Evolutionary conservation across 2,888 invertebrate species (phyloP).

Genomic region (Caenorhabditis sulstoni): DNA sequence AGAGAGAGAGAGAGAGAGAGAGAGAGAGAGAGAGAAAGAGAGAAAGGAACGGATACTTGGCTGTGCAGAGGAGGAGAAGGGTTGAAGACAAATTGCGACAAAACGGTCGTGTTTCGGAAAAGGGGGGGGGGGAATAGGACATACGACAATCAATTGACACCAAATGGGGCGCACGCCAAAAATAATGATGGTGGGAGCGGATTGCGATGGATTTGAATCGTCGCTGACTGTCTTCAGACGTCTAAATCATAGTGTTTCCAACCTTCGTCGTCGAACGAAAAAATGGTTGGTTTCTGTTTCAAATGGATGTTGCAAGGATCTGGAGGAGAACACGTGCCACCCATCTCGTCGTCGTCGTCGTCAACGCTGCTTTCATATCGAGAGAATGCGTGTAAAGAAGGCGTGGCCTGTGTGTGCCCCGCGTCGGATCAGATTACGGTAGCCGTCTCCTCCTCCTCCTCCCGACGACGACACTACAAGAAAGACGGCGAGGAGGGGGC

Average conservation of each 20-base stretch:
- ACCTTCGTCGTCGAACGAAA: neutral
- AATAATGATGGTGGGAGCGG: constrained; percentile 36
- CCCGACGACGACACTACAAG: no score
- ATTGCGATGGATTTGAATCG: constrained; percentile 15
- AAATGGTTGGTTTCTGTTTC: constrained; percentile 3
- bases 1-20: no score
- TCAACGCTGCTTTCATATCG: no score
- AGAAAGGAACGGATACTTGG: constrained; percentile 36
- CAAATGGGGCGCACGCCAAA: constrained; percentile 56
- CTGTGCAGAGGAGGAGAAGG: no score
- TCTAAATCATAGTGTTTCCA: neutral
- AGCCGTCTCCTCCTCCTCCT: no score
- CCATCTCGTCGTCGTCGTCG: no score
- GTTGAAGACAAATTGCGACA: constrained; percentile 53
- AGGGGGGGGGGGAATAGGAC: neutral
- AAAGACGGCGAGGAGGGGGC: constrained; percentile 17
- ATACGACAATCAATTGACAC: constrained; percentile 48
- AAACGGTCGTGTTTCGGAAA: constrained; percentile 34
- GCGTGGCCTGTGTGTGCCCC: no score
- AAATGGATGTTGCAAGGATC: no score
- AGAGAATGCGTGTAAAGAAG: no score
- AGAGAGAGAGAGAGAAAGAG: no score
- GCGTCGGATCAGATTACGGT: no score
- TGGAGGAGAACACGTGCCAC: no score
- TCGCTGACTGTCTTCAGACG: neutral